Percentiles rank a stretch among this genome's conserved stretches.
These are phyloP conservation scores for Meloidogyne hapla DNA, from an alignment of 1,140 invertebrate species.

Conservation along the genomic window DNA sequence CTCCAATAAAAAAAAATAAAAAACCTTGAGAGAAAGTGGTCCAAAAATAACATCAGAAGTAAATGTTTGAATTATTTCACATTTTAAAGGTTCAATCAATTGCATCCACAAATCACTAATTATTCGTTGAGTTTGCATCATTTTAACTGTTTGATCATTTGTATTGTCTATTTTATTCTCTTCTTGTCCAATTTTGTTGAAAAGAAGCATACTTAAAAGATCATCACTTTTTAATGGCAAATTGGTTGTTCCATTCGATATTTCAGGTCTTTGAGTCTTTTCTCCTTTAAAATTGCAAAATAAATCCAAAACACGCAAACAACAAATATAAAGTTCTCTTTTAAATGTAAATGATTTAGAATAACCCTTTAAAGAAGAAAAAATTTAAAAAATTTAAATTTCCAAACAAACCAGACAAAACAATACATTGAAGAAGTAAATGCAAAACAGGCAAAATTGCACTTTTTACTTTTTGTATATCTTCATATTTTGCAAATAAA, in stretches of 20 bases:
- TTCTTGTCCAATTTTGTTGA: conserved; percentile 1
- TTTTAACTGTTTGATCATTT: conserved; percentile 7
- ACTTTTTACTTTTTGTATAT: background rate
- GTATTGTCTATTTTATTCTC: background rate
- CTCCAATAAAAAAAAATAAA: background rate
- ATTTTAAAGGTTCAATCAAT: conserved; percentile 27
- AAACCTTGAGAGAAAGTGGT: conserved; percentile 35
- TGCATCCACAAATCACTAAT: conserved; percentile 24
- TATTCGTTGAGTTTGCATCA: conserved; percentile 20
- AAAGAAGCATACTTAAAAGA: conserved; percentile 4
- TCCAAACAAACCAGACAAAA: conserved; percentile 30
- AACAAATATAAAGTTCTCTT: conserved; percentile 35
- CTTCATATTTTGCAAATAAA: conserved; percentile 6
- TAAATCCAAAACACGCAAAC: conserved; percentile 34
- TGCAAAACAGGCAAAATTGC: conserved; percentile 29
- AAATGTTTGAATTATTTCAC: conserved; percentile 32
- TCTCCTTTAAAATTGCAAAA: conserved; percentile 17
- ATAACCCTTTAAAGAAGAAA: conserved; percentile 27
- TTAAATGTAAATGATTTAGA: conserved; percentile 38
- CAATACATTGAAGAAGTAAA: conserved; percentile 29
- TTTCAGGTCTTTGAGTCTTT: background rate
- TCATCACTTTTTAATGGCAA: background rate
- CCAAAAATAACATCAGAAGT: conserved; percentile 41
- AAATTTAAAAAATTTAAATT: background rate
- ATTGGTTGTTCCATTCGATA: conserved; percentile 6